These are phyloP conservation scores for Notarius lentiginosus DNA, from an alignment of 2,113 vertebrate species.

Conservation along the genomic window DNA sequence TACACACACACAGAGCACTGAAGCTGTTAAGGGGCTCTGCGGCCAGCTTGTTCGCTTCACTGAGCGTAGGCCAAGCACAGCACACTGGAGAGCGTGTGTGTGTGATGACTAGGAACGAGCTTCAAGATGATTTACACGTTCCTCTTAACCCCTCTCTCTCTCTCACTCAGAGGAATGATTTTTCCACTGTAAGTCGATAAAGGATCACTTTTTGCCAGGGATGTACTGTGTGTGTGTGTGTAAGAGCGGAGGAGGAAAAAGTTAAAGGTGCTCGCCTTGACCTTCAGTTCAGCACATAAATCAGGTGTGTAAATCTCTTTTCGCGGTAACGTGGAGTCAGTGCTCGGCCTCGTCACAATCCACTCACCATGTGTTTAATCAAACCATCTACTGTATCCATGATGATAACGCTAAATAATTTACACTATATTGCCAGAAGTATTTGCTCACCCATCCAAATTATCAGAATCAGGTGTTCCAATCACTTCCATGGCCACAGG, in stretches of 20 bases:
- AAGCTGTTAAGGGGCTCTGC: conserved; percentile 8
- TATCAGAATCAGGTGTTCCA: too few relatives aligned
- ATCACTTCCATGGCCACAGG: too few relatives aligned
- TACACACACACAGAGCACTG: not conserved
- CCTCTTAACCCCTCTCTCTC: conserved; percentile 1
- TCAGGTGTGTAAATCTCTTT: conserved; percentile 22
- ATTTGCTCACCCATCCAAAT: too few relatives aligned
- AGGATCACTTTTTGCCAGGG: conserved; percentile 12
- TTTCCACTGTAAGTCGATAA: not conserved
- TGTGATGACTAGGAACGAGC: conserved; percentile 25
- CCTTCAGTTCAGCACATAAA: conserved; percentile 2
- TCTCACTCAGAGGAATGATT: not conserved
- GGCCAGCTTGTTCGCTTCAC: conserved; percentile 38
- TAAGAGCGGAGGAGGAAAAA: not conserved
- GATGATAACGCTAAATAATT: not conserved
- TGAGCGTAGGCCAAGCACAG: conserved; percentile 30
- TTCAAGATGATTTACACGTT: conserved; percentile 45
- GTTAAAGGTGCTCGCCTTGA: conserved; percentile 11
- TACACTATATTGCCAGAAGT: too few relatives aligned
- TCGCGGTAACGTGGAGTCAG: not conserved
- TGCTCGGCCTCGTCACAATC: not conserved
- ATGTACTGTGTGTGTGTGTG: not conserved
- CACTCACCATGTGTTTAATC: not conserved
- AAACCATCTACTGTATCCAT: not conserved
- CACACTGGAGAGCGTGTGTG: conserved; percentile 18